phyloP scores from a whole-genome alignment of 2,113 vertebrate genomes.

The Chamaetylas fuelleborni region DNA sequence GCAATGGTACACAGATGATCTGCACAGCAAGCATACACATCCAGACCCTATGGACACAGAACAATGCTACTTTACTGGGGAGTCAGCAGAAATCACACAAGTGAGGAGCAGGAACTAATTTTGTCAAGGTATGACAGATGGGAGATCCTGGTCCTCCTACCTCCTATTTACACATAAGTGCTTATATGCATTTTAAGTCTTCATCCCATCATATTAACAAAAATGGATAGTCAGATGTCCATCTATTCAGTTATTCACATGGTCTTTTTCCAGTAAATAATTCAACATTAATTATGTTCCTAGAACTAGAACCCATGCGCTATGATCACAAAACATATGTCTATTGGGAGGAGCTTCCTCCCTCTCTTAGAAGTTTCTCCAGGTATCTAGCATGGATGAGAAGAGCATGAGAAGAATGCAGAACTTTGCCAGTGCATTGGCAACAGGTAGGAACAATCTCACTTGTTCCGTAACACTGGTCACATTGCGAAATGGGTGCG shows the following conservation, averaged over 20 bases:
- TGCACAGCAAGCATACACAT: background rate
- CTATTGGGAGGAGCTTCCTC: background rate
- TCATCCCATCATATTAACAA: background rate
- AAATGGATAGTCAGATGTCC: background rate
- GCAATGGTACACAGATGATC: rapidly evolving
- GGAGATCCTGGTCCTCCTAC: background rate
- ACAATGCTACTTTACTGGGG: background rate
- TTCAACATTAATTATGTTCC: background rate
- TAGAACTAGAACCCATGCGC: background rate
- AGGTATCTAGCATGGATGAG: background rate
- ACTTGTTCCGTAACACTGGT: background rate
- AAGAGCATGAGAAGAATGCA: background rate
- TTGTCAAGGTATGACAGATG: rapidly evolving
- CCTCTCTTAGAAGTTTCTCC: background rate
- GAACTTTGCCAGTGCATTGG: background rate
- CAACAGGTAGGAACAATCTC: background rate
- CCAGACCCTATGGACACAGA: background rate
- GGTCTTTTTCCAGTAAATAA: background rate
- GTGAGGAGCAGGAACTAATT: background rate
- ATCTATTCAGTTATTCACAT: background rate
- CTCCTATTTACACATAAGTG: background rate
- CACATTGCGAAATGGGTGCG: rapidly evolving
- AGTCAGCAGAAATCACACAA: background rate
- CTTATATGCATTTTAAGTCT: background rate
- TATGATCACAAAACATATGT: background rate